phyloP scores from a whole-genome alignment of 2,797 vertebrate species.

The Hippopotamyrus pictus region DNA sequence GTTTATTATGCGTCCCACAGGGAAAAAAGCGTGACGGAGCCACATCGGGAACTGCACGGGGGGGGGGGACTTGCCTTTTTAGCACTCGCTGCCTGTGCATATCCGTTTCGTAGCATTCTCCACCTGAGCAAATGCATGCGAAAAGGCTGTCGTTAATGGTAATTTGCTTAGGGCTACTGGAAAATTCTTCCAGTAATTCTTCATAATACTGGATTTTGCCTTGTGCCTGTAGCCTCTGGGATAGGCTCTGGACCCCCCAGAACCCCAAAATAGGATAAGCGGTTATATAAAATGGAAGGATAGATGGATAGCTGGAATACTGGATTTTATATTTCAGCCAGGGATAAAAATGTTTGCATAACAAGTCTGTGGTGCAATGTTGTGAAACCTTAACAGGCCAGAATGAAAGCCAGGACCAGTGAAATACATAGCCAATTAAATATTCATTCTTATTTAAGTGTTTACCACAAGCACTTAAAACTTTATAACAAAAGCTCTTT shows the following conservation, averaged over 20 bases:
- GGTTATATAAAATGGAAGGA: neutral
- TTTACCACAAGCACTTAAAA: neutral
- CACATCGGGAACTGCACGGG: neutral
- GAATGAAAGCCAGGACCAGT: neutral
- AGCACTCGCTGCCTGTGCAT: neutral
- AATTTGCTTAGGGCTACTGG: neutral
- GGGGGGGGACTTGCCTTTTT: neutral
- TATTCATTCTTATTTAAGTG: neutral
- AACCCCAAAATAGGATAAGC: neutral
- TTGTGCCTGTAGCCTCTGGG: neutral
- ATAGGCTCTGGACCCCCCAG: neutral
- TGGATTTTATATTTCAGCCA: neutral
- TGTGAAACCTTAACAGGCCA: slow-evolving; percentile 1
- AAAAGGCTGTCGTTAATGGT: neutral
- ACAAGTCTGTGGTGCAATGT: neutral
- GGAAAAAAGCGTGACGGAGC: neutral
- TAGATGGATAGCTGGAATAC: neutral
- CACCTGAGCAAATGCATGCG: neutral
- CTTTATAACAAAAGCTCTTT: neutral
- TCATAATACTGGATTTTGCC: neutral
- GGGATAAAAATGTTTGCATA: neutral
- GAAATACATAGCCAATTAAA: slow-evolving; percentile 9
- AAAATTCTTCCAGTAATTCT: neutral
- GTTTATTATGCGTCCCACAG: neutral
- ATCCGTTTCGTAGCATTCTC: neutral